Conservation (phyloP, 2,888 invertebrate genomes). For the Panopea generosa region DNA sequence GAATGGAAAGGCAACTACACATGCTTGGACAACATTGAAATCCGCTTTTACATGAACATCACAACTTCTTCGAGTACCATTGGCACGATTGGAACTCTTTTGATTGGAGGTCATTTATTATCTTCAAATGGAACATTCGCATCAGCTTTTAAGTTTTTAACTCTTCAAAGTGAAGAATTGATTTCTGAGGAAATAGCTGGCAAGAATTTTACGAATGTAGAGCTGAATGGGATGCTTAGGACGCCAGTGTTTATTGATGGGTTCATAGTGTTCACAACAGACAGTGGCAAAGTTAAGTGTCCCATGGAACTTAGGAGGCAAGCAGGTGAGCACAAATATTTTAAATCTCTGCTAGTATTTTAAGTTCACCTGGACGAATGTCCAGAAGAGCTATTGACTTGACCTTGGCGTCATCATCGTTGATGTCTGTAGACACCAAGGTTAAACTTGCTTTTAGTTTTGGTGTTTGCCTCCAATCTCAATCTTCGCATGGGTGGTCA, state of each 20-base stretch:
- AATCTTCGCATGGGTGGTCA: too few relatives aligned
- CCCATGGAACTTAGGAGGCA: constrained; percentile 34
- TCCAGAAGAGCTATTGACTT: too few relatives aligned
- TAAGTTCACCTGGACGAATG: background rate
- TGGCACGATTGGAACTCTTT: constrained; percentile 10
- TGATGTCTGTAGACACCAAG: too few relatives aligned
- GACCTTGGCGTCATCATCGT: too few relatives aligned
- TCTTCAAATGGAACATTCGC: constrained; percentile 35
- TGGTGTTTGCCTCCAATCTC: too few relatives aligned
- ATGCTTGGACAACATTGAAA: constrained; percentile 20
- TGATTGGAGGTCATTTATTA: constrained; percentile 14
- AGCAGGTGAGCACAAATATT: constrained; percentile 24
- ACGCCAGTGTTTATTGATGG: constrained; percentile 40
- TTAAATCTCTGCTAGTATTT: background rate
- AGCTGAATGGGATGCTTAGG: constrained; percentile 28
- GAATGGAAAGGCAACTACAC: constrained; percentile 50
- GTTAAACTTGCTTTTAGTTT: too few relatives aligned
- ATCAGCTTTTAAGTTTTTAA: constrained; percentile 17
- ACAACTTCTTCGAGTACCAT: constrained; percentile 36
- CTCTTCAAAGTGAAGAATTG: constrained; percentile 19
- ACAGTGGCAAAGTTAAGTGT: constrained; percentile 22
- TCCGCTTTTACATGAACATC: constrained; percentile 37
- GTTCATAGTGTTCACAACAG: constrained; percentile 22
- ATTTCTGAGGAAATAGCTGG: constrained; percentile 32
- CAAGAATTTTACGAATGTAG: constrained; percentile 44